These are phyloP conservation scores for Hypomecis punctinalis DNA, from an alignment of 2,888 invertebrate genomes.

Conservation along the genomic window DNA sequence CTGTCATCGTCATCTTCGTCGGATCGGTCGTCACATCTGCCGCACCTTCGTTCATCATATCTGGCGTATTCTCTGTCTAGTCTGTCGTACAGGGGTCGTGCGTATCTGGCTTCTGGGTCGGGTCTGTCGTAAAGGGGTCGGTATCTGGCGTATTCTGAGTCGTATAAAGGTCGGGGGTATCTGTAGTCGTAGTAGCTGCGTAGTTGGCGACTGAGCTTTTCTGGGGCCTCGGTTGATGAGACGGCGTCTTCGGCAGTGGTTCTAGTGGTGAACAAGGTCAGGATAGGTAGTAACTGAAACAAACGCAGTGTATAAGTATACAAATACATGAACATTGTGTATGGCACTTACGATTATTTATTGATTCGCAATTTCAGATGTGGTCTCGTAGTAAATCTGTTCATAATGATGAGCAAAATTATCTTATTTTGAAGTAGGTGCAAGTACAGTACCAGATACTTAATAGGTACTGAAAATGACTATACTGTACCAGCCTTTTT, in stretches of 20 bases:
- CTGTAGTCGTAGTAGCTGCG: slow-evolving; percentile 74
- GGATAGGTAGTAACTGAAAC: slow-evolving; percentile 56
- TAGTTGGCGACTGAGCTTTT: slow-evolving; percentile 63
- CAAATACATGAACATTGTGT: neutral
- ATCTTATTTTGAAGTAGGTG: no score
- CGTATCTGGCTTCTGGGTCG: slow-evolving; percentile 44
- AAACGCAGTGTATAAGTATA: neutral
- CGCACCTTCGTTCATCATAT: slow-evolving; percentile 64
- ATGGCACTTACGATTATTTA: neutral
- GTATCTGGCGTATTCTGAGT: slow-evolving; percentile 22
- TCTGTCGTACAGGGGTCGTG: slow-evolving; percentile 60
- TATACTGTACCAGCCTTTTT: no score
- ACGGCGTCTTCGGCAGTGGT: slow-evolving; percentile 62
- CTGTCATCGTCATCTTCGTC: slow-evolving; percentile 62
- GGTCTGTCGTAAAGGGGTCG: slow-evolving; percentile 61
- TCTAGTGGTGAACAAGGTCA: slow-evolving; percentile 34
- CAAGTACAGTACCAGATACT: no score
- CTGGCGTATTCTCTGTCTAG: slow-evolving; percentile 44
- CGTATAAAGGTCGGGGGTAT: slow-evolving; percentile 60
- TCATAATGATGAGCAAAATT: no score
- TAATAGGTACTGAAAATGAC: no score
- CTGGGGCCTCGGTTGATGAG: slow-evolving; percentile 53
- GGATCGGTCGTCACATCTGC: slow-evolving; percentile 61
- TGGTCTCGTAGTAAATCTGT: no score
- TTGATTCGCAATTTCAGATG: no score